phyloP scores from a whole-genome alignment of 2,113 vertebrate species.

The Cyanocitta stelleri region DNA sequence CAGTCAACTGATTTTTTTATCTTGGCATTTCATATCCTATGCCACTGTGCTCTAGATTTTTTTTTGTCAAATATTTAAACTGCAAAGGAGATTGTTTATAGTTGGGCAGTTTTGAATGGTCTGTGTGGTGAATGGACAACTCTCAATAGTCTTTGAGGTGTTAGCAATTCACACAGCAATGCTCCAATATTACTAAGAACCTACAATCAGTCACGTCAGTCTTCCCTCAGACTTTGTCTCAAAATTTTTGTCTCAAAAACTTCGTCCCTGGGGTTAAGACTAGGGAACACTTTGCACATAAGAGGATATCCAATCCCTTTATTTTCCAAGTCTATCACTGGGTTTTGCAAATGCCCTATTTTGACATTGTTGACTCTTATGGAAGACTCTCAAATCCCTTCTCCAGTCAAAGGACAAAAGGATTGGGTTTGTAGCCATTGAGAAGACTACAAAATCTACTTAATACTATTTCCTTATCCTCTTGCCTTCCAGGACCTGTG shows the following conservation, averaged over 20 bases:
- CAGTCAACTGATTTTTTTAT: background rate
- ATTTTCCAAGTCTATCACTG: background rate
- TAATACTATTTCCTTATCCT: background rate
- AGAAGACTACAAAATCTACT: background rate
- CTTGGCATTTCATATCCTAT: background rate
- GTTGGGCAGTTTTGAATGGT: background rate
- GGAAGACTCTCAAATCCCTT: background rate
- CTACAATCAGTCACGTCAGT: background rate
- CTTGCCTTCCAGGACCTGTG: background rate
- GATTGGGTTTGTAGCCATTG: background rate
- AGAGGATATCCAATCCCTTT: background rate
- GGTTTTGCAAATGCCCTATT: background rate
- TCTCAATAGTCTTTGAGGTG: background rate
- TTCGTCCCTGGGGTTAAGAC: background rate
- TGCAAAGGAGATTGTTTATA: background rate
- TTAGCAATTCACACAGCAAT: background rate
- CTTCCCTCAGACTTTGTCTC: background rate
- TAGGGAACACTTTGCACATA: background rate
- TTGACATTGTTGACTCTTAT: background rate
- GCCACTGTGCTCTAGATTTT: background rate
- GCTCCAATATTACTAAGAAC: background rate
- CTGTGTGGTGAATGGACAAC: background rate
- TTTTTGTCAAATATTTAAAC: background rate
- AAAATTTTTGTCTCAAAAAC: fast-evolving
- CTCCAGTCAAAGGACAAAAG: background rate